These are phyloP conservation scores for Tupaia tana DNA, from an alignment of 2,113 vertebrate genomes.

Conservation along the genomic window DNA sequence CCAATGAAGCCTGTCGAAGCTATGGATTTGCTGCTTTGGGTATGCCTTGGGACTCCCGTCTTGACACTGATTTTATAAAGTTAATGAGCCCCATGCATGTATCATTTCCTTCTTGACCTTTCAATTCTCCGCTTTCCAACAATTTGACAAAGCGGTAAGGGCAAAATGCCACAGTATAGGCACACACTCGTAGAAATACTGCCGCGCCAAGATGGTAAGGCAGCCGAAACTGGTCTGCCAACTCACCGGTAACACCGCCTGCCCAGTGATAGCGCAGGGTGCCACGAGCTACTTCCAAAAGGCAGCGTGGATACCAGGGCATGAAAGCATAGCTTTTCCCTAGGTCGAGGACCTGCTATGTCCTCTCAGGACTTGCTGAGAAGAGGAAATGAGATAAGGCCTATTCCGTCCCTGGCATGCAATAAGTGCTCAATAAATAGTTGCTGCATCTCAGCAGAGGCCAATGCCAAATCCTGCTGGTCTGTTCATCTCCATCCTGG, in stretches of 20 bases:
- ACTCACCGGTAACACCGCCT: not conserved
- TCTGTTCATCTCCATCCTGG: not conserved
- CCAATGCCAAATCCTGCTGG: not conserved
- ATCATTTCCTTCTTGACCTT: not conserved
- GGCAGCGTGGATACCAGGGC: not conserved
- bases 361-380: not conserved
- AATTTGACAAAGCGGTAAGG: not conserved
- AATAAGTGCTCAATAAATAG: not conserved
- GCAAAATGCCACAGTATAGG: not conserved
- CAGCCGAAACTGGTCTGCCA: not conserved
- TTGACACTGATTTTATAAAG: slow-evolving; percentile 2
- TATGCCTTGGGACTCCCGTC: not conserved
- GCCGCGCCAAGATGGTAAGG: not conserved
- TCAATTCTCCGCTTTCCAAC: not conserved
- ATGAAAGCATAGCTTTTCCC: not conserved
- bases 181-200: not conserved
- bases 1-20: not conserved
- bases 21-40: not conserved
- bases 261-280: not conserved
- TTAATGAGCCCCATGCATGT: not conserved
- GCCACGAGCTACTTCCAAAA: not conserved
- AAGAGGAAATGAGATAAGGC: not conserved
- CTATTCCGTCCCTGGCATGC: not conserved
- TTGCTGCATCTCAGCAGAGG: not conserved
- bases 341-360: not conserved